A percentile compares a stretch with the other conserved stretches of the same genome.
phyloP scores from a whole-genome alignment of 2,888 invertebrate species.

The Melangyna quadrimaculata region DNA sequence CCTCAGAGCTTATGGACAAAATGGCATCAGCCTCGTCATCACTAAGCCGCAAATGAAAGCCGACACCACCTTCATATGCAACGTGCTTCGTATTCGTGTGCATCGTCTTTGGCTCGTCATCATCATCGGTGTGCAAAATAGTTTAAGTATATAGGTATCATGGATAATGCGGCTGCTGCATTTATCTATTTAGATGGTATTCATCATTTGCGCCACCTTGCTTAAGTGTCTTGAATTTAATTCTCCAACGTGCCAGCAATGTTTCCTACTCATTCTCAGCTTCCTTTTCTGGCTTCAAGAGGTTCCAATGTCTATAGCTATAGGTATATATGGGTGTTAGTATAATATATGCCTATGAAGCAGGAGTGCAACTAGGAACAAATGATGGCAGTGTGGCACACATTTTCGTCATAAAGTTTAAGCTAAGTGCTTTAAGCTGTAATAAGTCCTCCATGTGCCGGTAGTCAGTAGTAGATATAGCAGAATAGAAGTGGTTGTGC shows the following conservation, averaged over 20 bases:
- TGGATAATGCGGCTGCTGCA: conserved; percentile 66
- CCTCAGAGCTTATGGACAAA: conserved; percentile 5
- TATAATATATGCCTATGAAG: conserved; percentile 60
- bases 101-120: background rate
- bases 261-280: background rate
- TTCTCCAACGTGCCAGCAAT: conserved; percentile 66
- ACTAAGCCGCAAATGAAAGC: conserved; percentile 29
- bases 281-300: conserved; percentile 51
- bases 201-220: conserved; percentile 67
- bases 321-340: background rate
- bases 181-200: conserved; percentile 65
- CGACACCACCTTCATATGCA: conserved; percentile 1
- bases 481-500: conserved; percentile 32
- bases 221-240: conserved; percentile 67
- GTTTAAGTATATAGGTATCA: conserved; percentile 57
- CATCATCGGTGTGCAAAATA: background rate
- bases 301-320: conserved; percentile 33
- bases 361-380: conserved; percentile 7
- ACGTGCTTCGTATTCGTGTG: background rate
- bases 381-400: conserved; percentile 27
- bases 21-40: background rate
- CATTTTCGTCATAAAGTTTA: conserved; percentile 42
- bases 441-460: conserved; percentile 52
- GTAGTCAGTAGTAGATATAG: too few relatives aligned
- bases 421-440: conserved; percentile 66